Evolutionary conservation across 2,888 invertebrate species (phyloP).

Genomic region (Aricia artaxerxes): DNA sequence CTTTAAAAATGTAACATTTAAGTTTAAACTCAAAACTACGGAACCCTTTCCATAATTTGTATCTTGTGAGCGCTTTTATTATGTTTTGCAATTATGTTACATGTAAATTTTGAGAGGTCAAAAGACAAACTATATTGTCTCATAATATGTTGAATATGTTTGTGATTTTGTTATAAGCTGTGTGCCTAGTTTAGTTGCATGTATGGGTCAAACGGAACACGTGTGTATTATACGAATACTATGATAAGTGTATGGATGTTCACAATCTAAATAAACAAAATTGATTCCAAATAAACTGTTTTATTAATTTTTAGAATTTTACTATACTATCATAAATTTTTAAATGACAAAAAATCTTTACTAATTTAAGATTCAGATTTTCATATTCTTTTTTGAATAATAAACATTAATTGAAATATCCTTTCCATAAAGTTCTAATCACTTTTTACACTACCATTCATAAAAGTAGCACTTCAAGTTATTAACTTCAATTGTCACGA

Average conservation of each 20-base stretch:
- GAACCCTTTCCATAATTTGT: slow-evolving; percentile 43
- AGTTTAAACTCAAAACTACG: not conserved
- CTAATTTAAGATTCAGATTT: not conserved
- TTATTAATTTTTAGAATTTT: not conserved
- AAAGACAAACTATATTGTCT: slow-evolving; percentile 17
- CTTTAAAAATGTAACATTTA: not conserved
- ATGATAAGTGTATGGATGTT: slow-evolving; percentile 14
- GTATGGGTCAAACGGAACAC: slow-evolving; percentile 42
- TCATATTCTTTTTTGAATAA: not conserved
- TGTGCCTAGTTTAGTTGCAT: slow-evolving; percentile 69
- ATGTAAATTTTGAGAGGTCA: slow-evolving; percentile 7
- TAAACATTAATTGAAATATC: not conserved
- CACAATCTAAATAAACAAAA: slow-evolving; percentile 14
- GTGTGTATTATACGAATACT: slow-evolving; percentile 24
- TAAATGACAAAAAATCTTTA: not conserved
- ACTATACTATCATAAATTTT: not conserved
- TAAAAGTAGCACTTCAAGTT: not conserved
- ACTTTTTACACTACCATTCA: not conserved
- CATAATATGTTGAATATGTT: slow-evolving; percentile 12
- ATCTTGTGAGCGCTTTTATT: slow-evolving; percentile 58
- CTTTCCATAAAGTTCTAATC: not conserved
- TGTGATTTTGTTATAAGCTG: slow-evolving; percentile 60
- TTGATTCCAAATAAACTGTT: not conserved
- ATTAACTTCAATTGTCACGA: not conserved
- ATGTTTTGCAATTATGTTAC: slow-evolving; percentile 48